Evolutionary conservation across 2,888 invertebrate species (phyloP).

Genomic region (Carabus problematicus): DNA sequence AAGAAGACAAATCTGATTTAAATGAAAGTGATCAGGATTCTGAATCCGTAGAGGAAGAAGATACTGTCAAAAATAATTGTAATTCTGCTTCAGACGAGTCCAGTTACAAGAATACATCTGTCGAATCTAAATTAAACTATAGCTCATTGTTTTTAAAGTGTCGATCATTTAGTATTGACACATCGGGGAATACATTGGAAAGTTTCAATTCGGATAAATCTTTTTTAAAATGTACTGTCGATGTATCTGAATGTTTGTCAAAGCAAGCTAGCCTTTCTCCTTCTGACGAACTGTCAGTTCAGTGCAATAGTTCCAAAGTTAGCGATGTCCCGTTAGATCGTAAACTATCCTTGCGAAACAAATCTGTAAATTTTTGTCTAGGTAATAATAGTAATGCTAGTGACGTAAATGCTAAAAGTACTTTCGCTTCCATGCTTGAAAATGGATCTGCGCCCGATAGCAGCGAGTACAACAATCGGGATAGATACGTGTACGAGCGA

Average conservation of each 20-base stretch:
- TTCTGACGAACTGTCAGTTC: no score
- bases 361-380: slow-evolving; percentile 17
- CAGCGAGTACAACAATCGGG: slow-evolving; percentile 65
- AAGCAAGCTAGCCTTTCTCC: no score
- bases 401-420: slow-evolving; percentile 45
- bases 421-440: slow-evolving; percentile 44
- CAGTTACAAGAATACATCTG: slow-evolving; percentile 9
- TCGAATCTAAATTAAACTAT: slow-evolving; percentile 15
- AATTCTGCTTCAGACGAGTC: slow-evolving; percentile 28
- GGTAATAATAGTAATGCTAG: slow-evolving; percentile 31
- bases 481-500: slow-evolving; percentile 45
- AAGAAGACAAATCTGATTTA: slow-evolving; percentile 19
- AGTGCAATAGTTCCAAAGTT: no score
- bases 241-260: background rate
- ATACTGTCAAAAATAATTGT: slow-evolving; percentile 26
- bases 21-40: slow-evolving; percentile 32
- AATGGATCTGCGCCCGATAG: slow-evolving; percentile 50
- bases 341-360: background rate
- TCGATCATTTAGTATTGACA: slow-evolving; percentile 38
- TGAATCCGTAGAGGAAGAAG: slow-evolving; percentile 28
- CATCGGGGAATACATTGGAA: background rate
- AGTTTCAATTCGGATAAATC: background rate
- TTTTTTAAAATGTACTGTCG: slow-evolving; percentile 14
- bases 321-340: no score
- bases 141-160: slow-evolving; percentile 36